Base-by-base conservation (phyloP, 2,797 vertebrate genomes). In the Semaprochilodus insignis region DNA sequence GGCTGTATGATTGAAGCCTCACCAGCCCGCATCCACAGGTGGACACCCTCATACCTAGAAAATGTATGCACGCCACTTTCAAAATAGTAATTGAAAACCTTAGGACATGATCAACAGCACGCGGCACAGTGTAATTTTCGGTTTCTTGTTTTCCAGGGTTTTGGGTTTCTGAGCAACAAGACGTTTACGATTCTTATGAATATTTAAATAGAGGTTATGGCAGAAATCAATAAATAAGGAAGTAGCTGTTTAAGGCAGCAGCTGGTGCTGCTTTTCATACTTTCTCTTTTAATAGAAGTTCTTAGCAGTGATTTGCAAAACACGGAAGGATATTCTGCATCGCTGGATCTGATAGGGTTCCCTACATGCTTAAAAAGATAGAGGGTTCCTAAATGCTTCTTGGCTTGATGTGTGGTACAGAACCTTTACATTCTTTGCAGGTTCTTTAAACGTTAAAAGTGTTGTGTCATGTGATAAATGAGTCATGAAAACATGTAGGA, bases 1-100 rank as follows among this genome's bases (percentile, higher is more conserved):
- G 57, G 70, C 66, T 81, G 65, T 72, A n/a, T 85, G 83, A 86
- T 86, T 83, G 85, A 86, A 80, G 72, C 44, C 71, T 62, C 31
- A 67, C 80, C 80, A 82, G 77, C 17, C 51, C 72, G 76, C 67
- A 72, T 75, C 78, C 78, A 84, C 80, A 82, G 57, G 63, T 84
- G 82, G 40, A 82, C 51, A 78, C 27, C 66, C 51, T 81, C 54
- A 74, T 81, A 27, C 69, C 57, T 81, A 67, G 48, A 78, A 85
- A 81, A 86, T 67, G 48, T 72, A 81, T 86, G 80, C 71, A 84
- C 74, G 60, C 74, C 52, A 27, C 62, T 84, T 82, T 75, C 48
- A 76, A 77, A 77, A 67, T 71, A 70, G 74, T 83, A 83, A 85
- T 83, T 81, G 63, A 81, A 85, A 87, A 60, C 74, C 40, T 76